Conservation (phyloP, 92 coral and sea anemone species). For the Bergia sp. region DNA sequence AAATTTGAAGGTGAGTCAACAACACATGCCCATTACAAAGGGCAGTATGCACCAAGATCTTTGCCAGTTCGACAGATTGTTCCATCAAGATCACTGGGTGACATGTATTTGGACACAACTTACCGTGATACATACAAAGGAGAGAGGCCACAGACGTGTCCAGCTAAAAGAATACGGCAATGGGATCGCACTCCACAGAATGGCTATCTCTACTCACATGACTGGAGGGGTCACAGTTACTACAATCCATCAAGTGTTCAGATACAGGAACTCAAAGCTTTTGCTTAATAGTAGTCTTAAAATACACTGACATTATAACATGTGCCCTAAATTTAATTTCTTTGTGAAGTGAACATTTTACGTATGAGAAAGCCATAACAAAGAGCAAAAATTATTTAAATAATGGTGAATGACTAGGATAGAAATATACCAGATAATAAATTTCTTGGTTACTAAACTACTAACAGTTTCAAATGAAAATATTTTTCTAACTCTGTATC, state of each 20-base stretch:
- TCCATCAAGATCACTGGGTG: constrained; percentile 65
- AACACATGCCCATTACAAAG: constrained; percentile 93
- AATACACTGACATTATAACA: not conserved
- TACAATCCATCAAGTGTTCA: constrained; percentile 76
- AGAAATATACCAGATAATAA: not conserved
- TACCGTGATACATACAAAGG: constrained; percentile 95
- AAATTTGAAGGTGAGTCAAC: constrained; percentile 95
- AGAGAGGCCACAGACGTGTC: constrained; percentile 83
- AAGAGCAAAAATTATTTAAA: not conserved
- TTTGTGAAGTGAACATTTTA: constrained; percentile 12
- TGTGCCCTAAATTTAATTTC: not conserved
- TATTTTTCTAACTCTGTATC: not conserved
- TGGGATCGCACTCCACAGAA: constrained; percentile 64
- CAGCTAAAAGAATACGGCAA: constrained; percentile 84
- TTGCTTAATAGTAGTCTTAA: constrained; percentile 2
- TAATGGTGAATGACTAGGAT: not conserved
- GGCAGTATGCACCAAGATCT: constrained; percentile 83
- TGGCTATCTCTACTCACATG: constrained; percentile 80
- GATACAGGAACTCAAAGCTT: constrained; percentile 57
- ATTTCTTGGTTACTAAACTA: not conserved
- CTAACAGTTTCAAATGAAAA: not conserved
- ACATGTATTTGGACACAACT: constrained; percentile 89
- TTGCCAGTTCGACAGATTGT: constrained; percentile 79
- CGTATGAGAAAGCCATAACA: not conserved
- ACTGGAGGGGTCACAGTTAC: constrained; percentile 87